Conservation (phyloP, 1,140 invertebrate genomes). For the Hormaphis cornu region DNA sequence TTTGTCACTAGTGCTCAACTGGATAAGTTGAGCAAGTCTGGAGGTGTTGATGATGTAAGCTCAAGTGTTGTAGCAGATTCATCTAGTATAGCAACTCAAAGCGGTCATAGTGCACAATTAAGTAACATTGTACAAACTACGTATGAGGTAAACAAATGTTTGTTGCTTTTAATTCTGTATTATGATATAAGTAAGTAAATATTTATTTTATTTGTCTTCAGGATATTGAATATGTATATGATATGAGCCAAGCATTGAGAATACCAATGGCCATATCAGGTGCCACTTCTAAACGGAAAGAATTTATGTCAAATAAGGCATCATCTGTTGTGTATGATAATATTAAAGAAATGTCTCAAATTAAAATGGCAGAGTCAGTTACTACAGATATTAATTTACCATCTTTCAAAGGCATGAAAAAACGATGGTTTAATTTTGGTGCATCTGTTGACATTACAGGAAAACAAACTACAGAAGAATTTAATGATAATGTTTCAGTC, state of each 20-base stretch:
- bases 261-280: conserved; percentile 21
- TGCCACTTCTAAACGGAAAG: not conserved
- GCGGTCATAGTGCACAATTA: conserved; percentile 46
- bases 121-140: conserved; percentile 36
- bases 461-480: conserved; percentile 14
- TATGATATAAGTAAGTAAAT: not conserved
- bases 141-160: conserved; percentile 30
- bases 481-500: conserved; percentile 20
- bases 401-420: conserved; percentile 21
- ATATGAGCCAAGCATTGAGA: conserved; percentile 23
- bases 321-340: conserved; percentile 25
- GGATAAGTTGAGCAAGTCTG: conserved; percentile 67
- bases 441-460: conserved; percentile 1
- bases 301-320: conserved; percentile 10
- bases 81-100: conserved; percentile 62
- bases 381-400: conserved; percentile 15
- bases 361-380: conserved; percentile 25
- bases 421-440: conserved; percentile 27
- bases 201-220: not conserved
- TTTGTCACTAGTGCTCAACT: conserved; percentile 67
- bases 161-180: not conserved
- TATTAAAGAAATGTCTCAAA: conserved; percentile 31
- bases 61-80: conserved; percentile 65
- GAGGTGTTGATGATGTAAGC: conserved; percentile 61
- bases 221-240: conserved; percentile 17